Evolutionary conservation across 1,140 invertebrate species (phyloP).

Genomic region (Sycophaga agraensis): DNA sequence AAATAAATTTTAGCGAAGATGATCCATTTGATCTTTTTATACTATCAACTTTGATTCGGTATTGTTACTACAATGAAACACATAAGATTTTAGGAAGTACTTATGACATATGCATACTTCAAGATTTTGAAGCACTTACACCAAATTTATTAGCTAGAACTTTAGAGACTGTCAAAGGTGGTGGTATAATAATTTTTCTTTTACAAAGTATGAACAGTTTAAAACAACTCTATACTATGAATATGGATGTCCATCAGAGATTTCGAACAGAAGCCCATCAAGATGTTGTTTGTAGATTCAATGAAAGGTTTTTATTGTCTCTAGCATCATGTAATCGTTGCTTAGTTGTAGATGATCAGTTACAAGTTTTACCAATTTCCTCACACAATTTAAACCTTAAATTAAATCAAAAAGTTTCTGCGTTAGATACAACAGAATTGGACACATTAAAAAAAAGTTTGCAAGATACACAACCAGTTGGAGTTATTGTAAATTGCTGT

Average conservation of each 20-base stretch:
- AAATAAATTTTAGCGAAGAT: conserved; percentile 90
- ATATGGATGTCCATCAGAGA: conserved; percentile 98
- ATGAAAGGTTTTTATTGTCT: conserved; percentile 94
- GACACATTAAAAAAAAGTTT: conserved; percentile 73
- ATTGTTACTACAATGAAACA: conserved; percentile 97
- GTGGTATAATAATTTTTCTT: conserved; percentile 89
- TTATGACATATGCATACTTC: conserved; percentile 92
- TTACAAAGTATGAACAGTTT: conserved; percentile 85
- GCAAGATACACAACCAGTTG: conserved; percentile 87
- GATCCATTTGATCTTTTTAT: conserved; percentile 97
- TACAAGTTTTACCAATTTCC: conserved; percentile 90
- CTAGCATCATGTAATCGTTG: conserved; percentile 85
- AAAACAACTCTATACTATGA: conserved; percentile 93
- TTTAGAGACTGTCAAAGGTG: conserved; percentile 98
- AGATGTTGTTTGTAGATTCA: conserved; percentile 91
- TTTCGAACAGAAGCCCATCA: conserved; percentile 92
- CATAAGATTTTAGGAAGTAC: conserved; percentile 98
- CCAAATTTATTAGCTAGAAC: conserved; percentile 96
- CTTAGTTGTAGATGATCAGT: conserved; percentile 91
- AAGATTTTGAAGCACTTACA: conserved; percentile 99
- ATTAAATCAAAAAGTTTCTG: conserved; percentile 61
- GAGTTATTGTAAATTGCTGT: conserved; percentile 86
- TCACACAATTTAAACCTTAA: conserved; percentile 82
- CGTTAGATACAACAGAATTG: conserved; percentile 64
- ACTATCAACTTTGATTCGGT: conserved; percentile 94